Evolutionary conservation across 2,113 vertebrate species (phyloP).

Genomic region (Scomber japonicus): DNA sequence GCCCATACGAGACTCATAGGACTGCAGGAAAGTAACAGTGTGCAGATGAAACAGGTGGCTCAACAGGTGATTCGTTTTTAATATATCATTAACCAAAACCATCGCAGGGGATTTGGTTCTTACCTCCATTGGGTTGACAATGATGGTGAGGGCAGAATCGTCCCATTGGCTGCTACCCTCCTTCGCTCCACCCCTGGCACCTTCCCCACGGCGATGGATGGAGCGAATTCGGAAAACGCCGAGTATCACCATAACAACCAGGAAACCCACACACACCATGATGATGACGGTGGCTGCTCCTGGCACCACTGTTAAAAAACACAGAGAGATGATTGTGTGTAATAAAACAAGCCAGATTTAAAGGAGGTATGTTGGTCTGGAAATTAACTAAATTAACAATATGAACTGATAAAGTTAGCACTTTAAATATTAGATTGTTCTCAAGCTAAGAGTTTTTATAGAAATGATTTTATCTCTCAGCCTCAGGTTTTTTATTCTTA

Average conservation of each 20-base stretch:
- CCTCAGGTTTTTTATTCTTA: no score
- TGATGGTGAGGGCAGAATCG: constrained; percentile 97
- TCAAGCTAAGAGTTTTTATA: no score
- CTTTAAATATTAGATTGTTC: no score
- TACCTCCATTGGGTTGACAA: constrained; percentile 99
- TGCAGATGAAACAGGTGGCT: not conserved
- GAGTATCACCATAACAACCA: constrained; percentile 97
- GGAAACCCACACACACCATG: constrained; percentile 96
- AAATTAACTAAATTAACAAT: not conserved
- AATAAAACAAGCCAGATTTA: not conserved
- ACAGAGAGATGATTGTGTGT: not conserved
- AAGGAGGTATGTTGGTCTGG: not conserved
- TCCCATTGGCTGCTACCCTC: constrained; percentile 94
- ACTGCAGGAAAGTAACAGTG: constrained; percentile 58
- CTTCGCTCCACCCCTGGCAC: constrained; percentile 81
- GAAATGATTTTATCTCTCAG: no score
- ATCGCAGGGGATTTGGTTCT: constrained; percentile 33
- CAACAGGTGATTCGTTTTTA: not conserved
- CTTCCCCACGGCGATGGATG: constrained; percentile 89
- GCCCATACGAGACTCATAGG: constrained; percentile 86
- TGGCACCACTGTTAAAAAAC: constrained; percentile 88
- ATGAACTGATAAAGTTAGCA: no score
- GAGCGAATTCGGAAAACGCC: constrained; percentile 97
- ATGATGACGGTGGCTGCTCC: constrained; percentile 97
- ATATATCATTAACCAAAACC: not conserved